Evolutionary conservation across 1,140 invertebrate species (phyloP).

Genomic region (Zelostemma sp.): DNA sequence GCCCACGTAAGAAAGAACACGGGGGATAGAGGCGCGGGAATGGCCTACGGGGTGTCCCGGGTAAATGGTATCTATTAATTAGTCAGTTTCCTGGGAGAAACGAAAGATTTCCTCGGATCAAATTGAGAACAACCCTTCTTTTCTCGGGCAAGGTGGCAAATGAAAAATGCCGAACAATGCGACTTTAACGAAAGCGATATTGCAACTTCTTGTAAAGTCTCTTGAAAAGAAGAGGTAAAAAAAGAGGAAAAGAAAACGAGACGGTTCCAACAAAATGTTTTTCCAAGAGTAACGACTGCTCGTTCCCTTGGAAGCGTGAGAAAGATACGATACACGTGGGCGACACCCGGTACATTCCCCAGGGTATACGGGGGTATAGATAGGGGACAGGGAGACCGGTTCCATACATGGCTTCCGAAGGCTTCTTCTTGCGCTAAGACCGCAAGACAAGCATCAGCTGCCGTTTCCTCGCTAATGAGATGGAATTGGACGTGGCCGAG

Average conservation of each 20-base stretch:
- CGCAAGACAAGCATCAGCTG: constrained; percentile 69
- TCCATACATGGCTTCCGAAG: constrained; percentile 71
- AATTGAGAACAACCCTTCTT: constrained; percentile 31
- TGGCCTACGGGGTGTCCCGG: constrained; percentile 58
- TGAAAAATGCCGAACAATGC: neutral
- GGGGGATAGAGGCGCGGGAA: constrained; percentile 47
- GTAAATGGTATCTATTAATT: constrained; percentile 48
- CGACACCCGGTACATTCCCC: constrained; percentile 67
- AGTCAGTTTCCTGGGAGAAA: constrained; percentile 36
- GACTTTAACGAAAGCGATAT: no score
- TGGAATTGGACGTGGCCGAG: constrained; percentile 71
- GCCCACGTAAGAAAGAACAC: constrained; percentile 53
- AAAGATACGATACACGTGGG: constrained; percentile 54
- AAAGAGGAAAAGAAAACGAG: neutral
- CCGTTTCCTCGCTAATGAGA: constrained; percentile 70
- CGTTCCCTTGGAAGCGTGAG: constrained; percentile 32
- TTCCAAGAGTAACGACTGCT: constrained; percentile 29
- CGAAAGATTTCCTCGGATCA: constrained; percentile 28
- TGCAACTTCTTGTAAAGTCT: neutral
- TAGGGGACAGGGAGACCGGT: constrained; percentile 67
- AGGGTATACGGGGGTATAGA: constrained; percentile 56
- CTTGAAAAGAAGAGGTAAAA: neutral
- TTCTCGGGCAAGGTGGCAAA: neutral
- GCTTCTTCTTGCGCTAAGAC: constrained; percentile 67
- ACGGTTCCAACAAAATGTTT: constrained; percentile 12